phyloP scores from a whole-genome alignment of 2,797 vertebrate genomes.

The Betta splendens region DNA sequence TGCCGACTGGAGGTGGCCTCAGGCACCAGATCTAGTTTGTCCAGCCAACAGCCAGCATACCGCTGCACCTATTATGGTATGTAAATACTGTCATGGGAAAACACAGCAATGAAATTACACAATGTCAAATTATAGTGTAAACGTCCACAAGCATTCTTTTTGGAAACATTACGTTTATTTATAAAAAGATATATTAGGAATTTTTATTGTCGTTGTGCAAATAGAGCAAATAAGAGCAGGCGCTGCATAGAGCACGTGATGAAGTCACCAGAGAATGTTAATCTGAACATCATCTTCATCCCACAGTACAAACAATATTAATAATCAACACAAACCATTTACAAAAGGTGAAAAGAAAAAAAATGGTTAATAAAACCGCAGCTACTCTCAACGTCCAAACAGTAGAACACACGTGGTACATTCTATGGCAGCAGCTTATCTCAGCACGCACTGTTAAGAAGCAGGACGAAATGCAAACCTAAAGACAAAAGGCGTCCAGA shows the following conservation, averaged over 20 bases:
- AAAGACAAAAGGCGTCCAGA: slow-evolving; percentile 24
- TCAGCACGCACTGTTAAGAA: slow-evolving; percentile 28
- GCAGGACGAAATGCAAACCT: slow-evolving; percentile 49
- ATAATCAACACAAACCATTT: slow-evolving; percentile 28
- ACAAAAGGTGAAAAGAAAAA: slow-evolving; percentile 24
- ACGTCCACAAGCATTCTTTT: slow-evolving; percentile 6
- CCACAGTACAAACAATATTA: slow-evolving; percentile 5
- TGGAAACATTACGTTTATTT: slow-evolving; percentile 64
- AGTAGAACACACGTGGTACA: slow-evolving; percentile 25
- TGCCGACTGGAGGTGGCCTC: slow-evolving; percentile 14
- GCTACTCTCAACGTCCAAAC: slow-evolving; percentile 38
- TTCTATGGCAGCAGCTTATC: slow-evolving; percentile 26
- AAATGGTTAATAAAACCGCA: too few species aligned
- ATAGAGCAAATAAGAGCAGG: slow-evolving; percentile 41
- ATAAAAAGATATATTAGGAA: slow-evolving; percentile 67
- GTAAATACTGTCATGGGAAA: slow-evolving; percentile 6
- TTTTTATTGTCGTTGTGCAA: slow-evolving; percentile 58
- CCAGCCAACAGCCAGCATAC: slow-evolving; percentile 1
- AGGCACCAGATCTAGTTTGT: background rate
- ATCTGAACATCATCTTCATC: slow-evolving; percentile 34
- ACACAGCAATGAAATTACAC: background rate
- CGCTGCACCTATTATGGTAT: slow-evolving; percentile 17
- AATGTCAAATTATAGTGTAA: background rate
- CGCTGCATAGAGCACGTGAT: slow-evolving; percentile 21
- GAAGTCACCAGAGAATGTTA: slow-evolving; percentile 32